phyloP scores from a whole-genome alignment of 2,113 vertebrate genomes.

The Tympanuchus pallidicinctus region DNA sequence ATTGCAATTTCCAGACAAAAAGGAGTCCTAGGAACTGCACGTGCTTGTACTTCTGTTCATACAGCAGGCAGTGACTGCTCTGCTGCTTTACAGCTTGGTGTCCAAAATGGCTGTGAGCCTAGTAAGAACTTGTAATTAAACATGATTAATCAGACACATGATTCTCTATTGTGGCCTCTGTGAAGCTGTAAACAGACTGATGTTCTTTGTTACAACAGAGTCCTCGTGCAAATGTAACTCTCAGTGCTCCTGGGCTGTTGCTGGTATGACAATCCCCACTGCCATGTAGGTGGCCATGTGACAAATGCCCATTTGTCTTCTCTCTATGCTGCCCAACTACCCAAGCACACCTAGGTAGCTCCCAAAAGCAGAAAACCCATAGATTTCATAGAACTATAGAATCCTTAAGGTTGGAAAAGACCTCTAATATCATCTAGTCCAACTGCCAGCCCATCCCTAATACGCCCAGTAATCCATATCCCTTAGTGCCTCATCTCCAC shows the following conservation, averaged over 20 bases:
- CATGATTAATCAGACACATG: background rate
- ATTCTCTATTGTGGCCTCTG: background rate
- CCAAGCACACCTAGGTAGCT: fast-evolving
- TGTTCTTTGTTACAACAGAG: background rate
- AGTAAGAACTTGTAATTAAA: slow-evolving; percentile 14
- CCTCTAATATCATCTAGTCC: no score
- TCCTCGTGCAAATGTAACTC: background rate
- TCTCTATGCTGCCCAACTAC: background rate
- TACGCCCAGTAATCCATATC: no score
- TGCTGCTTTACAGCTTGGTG: background rate
- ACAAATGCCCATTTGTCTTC: background rate
- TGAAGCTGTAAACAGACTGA: background rate
- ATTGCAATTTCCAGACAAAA: background rate
- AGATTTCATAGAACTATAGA: no score
- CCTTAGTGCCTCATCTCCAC: no score
- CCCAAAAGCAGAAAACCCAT: background rate
- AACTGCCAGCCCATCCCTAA: no score
- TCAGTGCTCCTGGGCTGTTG: background rate
- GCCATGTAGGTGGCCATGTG: background rate
- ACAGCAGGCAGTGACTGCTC: background rate
- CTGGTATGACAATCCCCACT: fast-evolving
- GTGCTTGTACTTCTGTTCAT: fast-evolving
- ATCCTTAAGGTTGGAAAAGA: no score
- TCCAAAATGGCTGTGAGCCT: background rate
- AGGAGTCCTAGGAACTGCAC: background rate